These are phyloP conservation scores for Meiosimyza platycephala DNA, from an alignment of 2,888 invertebrate species.

Conservation along the genomic window DNA sequence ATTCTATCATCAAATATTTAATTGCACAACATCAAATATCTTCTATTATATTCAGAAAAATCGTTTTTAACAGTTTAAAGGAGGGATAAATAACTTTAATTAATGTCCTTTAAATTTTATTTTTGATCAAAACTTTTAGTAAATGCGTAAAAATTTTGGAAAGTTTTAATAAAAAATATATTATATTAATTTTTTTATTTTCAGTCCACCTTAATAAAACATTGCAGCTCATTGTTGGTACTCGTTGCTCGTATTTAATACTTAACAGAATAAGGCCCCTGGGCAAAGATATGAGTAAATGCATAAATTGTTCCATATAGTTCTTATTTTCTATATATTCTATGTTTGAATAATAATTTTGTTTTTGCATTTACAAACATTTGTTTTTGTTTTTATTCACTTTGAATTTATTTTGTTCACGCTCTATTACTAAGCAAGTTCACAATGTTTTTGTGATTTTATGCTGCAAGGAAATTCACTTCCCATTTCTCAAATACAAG, in stretches of 20 bases:
- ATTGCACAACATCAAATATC: no score
- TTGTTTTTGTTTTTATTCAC: neutral
- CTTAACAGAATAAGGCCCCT: conserved; percentile 18
- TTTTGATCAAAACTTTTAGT: no score
- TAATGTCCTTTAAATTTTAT: no score
- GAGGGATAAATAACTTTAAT: no score
- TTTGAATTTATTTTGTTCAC: neutral
- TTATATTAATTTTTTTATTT: no score
- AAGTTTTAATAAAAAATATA: no score
- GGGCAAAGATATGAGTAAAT: conserved; percentile 12
- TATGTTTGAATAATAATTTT: neutral
- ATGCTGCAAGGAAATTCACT: conserved; percentile 9
- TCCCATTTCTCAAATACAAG: conserved; percentile 18
- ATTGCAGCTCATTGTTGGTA: neutral
- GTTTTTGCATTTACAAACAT: neutral
- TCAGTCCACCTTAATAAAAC: no score
- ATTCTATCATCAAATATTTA: no score
- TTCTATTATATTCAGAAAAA: no score
- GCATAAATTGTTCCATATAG: neutral
- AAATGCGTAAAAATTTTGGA: no score
- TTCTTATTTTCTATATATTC: neutral
- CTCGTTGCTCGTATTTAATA: conserved; percentile 11
- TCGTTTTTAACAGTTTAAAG: no score
- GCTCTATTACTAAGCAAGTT: neutral
- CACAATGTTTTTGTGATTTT: neutral